phyloP scores from a whole-genome alignment of 2,888 invertebrate species.

The Carcina quercana region DNA sequence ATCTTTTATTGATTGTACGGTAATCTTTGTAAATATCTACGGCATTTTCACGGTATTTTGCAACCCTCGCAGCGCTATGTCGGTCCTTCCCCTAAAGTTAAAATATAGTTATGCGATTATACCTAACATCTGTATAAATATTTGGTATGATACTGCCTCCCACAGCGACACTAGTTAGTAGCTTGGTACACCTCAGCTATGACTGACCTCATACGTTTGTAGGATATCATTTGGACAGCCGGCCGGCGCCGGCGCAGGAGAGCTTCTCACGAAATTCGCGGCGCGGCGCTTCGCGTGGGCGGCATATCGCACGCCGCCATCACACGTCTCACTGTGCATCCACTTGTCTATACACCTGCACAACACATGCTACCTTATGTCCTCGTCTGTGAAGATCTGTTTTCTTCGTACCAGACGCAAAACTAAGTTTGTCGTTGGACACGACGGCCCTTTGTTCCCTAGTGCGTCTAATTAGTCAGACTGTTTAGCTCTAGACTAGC shows the following conservation, averaged over 20 bases:
- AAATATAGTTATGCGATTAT: too few relatives aligned
- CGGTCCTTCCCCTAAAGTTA: too few relatives aligned
- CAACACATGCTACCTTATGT: slow-evolving; percentile 23
- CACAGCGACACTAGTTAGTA: too few relatives aligned
- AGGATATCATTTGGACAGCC: slow-evolving; percentile 37
- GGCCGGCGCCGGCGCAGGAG: slow-evolving; percentile 41
- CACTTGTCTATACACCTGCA: slow-evolving; percentile 16
- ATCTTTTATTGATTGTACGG: too few relatives aligned
- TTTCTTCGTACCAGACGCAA: slow-evolving; percentile 19
- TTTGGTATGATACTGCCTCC: too few relatives aligned
- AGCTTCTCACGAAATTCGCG: slow-evolving; percentile 71
- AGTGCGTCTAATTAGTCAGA: slow-evolving; percentile 72
- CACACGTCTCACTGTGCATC: slow-evolving; percentile 42
- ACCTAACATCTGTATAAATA: too few relatives aligned
- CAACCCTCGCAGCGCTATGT: too few relatives aligned
- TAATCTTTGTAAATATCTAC: too few relatives aligned
- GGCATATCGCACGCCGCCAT: slow-evolving; percentile 63
- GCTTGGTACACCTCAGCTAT: too few relatives aligned
- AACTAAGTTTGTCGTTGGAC: slow-evolving; percentile 27
- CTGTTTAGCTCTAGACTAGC: slow-evolving; percentile 63
- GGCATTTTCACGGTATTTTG: too few relatives aligned
- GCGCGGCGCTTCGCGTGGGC: slow-evolving; percentile 65
- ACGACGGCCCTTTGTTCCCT: slow-evolving; percentile 58
- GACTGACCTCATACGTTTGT: too few relatives aligned
- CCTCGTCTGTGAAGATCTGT: slow-evolving; percentile 29